phyloP scores from a whole-genome alignment of 2,888 invertebrate species.

The Chrysolina oricalcia region DNA sequence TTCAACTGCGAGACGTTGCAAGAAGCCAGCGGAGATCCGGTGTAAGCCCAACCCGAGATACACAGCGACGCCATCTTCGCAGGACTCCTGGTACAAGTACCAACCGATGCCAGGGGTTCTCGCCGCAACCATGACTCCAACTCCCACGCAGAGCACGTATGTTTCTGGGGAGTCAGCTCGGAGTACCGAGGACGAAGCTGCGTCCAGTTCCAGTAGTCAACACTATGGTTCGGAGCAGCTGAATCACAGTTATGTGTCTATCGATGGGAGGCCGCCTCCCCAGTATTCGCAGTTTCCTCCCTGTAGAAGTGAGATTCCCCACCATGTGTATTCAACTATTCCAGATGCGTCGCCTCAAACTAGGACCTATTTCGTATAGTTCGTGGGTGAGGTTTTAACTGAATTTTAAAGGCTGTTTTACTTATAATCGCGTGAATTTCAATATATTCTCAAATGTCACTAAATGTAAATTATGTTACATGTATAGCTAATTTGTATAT shows the following conservation, averaged over 20 bases:
- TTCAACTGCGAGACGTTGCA: slow-evolving; percentile 73
- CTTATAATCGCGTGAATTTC: slow-evolving; percentile 56
- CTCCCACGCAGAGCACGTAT: slow-evolving; percentile 77
- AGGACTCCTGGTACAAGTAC: slow-evolving; percentile 83
- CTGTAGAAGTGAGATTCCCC: slow-evolving; percentile 62
- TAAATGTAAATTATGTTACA: slow-evolving; percentile 59
- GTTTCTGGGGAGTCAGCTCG: slow-evolving; percentile 75
- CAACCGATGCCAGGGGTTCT: slow-evolving; percentile 76
- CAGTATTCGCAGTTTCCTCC: slow-evolving; percentile 66
- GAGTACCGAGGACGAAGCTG: slow-evolving; percentile 74
- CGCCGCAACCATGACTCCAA: slow-evolving; percentile 74
- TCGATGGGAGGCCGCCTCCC: slow-evolving; percentile 72
- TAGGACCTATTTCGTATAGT: slow-evolving; percentile 71
- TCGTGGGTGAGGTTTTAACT: slow-evolving; percentile 35
- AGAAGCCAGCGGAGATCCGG: slow-evolving; percentile 75
- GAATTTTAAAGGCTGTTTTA: slow-evolving; percentile 66
- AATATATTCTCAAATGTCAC: slow-evolving; percentile 56
- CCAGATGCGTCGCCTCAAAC: slow-evolving; percentile 69
- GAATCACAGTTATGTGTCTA: slow-evolving; percentile 81
- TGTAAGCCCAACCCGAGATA: slow-evolving; percentile 78
- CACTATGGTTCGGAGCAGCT: slow-evolving; percentile 79
- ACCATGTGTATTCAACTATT: slow-evolving; percentile 71
- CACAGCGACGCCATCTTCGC: slow-evolving; percentile 83
- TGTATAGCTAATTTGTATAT: slow-evolving; percentile 61
- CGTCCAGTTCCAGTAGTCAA: slow-evolving; percentile 74